Conservation (phyloP, 2,113 vertebrate genomes). For the Physeter macrocephalus region DNA sequence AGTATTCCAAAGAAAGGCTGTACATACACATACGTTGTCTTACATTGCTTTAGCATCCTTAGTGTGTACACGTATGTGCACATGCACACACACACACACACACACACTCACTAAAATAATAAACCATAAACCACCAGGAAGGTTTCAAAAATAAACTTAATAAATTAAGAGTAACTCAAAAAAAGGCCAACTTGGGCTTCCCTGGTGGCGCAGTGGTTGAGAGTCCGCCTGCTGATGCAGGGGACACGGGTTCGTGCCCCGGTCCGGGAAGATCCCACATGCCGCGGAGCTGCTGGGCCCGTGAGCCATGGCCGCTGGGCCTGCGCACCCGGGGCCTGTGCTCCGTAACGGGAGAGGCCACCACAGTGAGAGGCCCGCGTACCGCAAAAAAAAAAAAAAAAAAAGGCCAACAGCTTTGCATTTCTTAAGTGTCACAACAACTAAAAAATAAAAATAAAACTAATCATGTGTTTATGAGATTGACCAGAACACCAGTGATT, state of each 20-base stretch:
- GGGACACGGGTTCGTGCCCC: too few relatives aligned
- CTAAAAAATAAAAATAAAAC: neutral
- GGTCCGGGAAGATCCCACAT: too few relatives aligned
- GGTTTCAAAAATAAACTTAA: neutral
- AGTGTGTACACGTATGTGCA: neutral
- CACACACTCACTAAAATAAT: neutral
- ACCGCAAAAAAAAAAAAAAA: neutral
- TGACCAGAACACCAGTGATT: neutral
- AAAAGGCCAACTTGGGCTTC: neutral
- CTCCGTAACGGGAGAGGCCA: too few relatives aligned
- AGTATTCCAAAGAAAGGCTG: neutral
- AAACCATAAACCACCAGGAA: neutral
- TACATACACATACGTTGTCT: neutral
- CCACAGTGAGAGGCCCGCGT: too few relatives aligned
- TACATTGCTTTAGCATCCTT: neutral
- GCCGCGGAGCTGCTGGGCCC: too few relatives aligned
- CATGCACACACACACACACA: neutral
- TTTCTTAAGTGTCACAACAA: neutral
- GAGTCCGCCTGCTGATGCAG: too few relatives aligned
- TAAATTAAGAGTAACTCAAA: neutral
- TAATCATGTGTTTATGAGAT: neutral
- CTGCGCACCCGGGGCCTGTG: too few relatives aligned
- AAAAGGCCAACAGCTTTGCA: neutral
- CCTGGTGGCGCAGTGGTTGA: too few relatives aligned
- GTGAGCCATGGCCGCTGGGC: too few relatives aligned